Conservation (phyloP, 2,113 vertebrate genomes). For the Platysteira castanea region DNA sequence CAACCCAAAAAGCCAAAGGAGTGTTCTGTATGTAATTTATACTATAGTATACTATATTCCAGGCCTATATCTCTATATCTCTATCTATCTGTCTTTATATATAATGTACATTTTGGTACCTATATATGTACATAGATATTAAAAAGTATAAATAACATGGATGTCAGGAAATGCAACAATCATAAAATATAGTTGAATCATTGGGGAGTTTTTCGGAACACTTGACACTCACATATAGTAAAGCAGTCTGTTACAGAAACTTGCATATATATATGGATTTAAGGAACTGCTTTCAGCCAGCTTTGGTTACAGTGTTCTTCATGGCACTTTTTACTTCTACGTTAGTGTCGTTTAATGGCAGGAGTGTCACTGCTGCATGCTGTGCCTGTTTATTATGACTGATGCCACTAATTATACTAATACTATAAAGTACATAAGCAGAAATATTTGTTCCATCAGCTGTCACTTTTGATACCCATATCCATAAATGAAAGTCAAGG, state of each 20-base stretch:
- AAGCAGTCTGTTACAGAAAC: neutral
- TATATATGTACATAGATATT: neutral
- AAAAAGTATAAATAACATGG: neutral
- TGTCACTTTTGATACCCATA: slow-evolving; percentile 12
- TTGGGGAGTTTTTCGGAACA: neutral
- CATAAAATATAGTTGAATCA: neutral
- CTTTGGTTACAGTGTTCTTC: neutral
- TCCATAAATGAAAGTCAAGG: neutral
- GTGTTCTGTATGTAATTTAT: neutral
- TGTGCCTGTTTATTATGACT: slow-evolving; percentile 11
- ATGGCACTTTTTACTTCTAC: neutral
- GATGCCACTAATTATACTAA: slow-evolving; percentile 25
- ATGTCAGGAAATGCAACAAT: neutral
- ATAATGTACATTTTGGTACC: neutral
- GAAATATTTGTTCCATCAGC: neutral
- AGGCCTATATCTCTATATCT: neutral
- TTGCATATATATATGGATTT: neutral
- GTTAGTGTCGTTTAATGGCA: neutral
- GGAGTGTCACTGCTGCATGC: neutral
- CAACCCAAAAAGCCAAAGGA: neutral
- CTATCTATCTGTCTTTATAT: neutral
- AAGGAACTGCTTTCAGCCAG: neutral
- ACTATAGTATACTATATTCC: neutral
- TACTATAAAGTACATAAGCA: slow-evolving; percentile 6
- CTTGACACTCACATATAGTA: neutral